These are phyloP conservation scores for Ptychochromis oligacanthus DNA, from an alignment of 2,113 vertebrate genomes.

Conservation along the genomic window DNA sequence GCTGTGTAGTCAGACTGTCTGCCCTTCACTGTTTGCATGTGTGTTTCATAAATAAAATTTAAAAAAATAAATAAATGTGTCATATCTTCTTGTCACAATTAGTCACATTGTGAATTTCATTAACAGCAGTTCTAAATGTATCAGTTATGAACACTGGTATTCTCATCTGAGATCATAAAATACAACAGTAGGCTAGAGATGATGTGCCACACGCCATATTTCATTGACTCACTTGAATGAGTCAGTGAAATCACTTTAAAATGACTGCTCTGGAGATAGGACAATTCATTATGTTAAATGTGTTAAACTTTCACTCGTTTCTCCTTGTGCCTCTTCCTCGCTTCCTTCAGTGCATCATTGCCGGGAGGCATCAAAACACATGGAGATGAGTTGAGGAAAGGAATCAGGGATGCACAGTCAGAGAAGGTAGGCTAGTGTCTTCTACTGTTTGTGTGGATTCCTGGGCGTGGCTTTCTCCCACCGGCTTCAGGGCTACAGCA, in stretches of 20 bases:
- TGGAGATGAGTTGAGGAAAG: not conserved
- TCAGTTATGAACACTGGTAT: not conserved
- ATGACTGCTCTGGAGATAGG: too few species aligned
- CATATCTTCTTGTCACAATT: not conserved
- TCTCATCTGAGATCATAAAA: too few species aligned
- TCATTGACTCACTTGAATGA: not conserved
- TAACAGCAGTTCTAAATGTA: fast-evolving
- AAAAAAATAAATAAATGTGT: not conserved
- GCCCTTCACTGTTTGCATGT: not conserved
- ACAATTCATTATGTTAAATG: not conserved
- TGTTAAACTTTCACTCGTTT: not conserved
- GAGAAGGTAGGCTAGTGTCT: fast-evolving
- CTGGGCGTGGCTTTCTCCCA: not conserved
- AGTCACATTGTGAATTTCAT: not conserved
- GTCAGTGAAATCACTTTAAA: not conserved
- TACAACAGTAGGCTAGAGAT: not conserved
- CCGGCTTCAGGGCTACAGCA: not conserved
- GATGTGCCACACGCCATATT: not conserved
- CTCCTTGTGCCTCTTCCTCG: not conserved
- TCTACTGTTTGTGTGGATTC: not conserved
- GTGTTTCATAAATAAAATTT: not conserved
- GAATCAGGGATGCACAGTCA: not conserved
- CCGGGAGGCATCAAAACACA: fast-evolving
- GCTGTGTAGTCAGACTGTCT: not conserved
- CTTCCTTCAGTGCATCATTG: not conserved